These are phyloP conservation scores for Prosapia bicincta DNA, from an alignment of 2,888 invertebrate species.

Conservation along the genomic window DNA sequence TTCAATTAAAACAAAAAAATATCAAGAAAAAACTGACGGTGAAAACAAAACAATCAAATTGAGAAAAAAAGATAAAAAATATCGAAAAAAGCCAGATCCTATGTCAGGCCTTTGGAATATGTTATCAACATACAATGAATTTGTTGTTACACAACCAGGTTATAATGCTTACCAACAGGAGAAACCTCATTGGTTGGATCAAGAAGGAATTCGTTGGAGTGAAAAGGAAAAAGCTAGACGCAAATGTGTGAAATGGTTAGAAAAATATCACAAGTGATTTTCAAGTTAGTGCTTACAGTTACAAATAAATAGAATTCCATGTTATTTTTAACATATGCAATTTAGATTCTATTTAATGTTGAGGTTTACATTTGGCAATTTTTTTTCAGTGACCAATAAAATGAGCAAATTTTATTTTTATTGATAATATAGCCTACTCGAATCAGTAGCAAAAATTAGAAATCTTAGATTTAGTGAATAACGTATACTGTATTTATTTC, in stretches of 20 bases:
- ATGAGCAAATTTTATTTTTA: too few species aligned
- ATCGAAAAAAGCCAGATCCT: constrained; percentile 9
- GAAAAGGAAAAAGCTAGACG: constrained; percentile 31
- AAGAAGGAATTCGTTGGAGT: constrained; percentile 31
- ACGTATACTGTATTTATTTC: too few species aligned
- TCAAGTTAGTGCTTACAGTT: too few species aligned
- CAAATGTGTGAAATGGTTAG: constrained; percentile 35
- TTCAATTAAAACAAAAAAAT: not conserved
- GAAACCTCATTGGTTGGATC: constrained; percentile 30
- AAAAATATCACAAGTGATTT: constrained; percentile 17
- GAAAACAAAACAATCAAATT: not conserved
- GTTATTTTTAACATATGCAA: too few species aligned
- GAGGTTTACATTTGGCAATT: too few species aligned
- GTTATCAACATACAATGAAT: constrained; percentile 32
- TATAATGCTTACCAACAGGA: constrained; percentile 29
- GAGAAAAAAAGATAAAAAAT: not conserved
- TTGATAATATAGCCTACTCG: too few species aligned
- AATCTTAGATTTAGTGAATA: too few species aligned
- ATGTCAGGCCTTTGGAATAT: constrained; percentile 35
- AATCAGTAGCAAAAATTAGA: too few species aligned
- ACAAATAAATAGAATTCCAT: too few species aligned
- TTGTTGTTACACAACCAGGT: constrained; percentile 29
- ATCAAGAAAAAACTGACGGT: not conserved
- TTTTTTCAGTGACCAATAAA: too few species aligned
- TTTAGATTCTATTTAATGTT: too few species aligned